A percentile compares a stretch with the other conserved stretches of the same genome.
Conservation (phyloP, 2,888 invertebrate genomes). For the Drosophila limbata region DNA sequence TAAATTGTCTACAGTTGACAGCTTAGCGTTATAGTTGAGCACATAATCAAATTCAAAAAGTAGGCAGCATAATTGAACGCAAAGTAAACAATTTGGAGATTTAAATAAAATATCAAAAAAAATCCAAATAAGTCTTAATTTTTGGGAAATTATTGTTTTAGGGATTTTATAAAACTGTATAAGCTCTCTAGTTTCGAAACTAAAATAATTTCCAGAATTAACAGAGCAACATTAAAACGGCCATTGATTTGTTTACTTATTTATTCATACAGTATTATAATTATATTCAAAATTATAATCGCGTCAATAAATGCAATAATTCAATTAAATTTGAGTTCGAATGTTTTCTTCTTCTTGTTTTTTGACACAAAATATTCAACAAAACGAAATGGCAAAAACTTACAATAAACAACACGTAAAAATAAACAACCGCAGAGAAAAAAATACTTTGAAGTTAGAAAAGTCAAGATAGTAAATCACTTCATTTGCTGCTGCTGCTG, state of each 20-base stretch:
- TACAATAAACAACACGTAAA: conserved; percentile 54
- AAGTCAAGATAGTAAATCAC: conserved; percentile 13
- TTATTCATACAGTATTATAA: conserved; percentile 26
- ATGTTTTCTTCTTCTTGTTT: conserved; percentile 9
- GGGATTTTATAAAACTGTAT: no score
- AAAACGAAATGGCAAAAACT: conserved; percentile 40
- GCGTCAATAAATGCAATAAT: conserved; percentile 54
- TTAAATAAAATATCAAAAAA: neutral
- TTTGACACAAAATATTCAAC: conserved; percentile 35
- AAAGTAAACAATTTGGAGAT: neutral
- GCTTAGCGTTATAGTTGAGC: conserved; percentile 9
- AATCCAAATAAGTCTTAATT: no score
- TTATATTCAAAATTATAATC: conserved; percentile 45
- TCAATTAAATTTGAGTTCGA: conserved; percentile 20
- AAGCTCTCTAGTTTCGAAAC: no score
- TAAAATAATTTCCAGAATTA: no score
- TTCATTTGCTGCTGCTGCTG: conserved; percentile 2
- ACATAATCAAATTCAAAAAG: neutral
- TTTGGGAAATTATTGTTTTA: no score
- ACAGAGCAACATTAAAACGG: conserved; percentile 1
- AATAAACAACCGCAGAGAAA: conserved; percentile 61
- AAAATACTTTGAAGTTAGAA: conserved; percentile 49
- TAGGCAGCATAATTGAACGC: neutral
- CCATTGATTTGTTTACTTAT: conserved; percentile 14
- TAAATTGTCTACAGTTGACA: neutral